A percentile compares a stretch with the other conserved stretches of the same genome.
phyloP scores from a whole-genome alignment of 2,113 vertebrate species.

The Dicaeum eximium region DNA sequence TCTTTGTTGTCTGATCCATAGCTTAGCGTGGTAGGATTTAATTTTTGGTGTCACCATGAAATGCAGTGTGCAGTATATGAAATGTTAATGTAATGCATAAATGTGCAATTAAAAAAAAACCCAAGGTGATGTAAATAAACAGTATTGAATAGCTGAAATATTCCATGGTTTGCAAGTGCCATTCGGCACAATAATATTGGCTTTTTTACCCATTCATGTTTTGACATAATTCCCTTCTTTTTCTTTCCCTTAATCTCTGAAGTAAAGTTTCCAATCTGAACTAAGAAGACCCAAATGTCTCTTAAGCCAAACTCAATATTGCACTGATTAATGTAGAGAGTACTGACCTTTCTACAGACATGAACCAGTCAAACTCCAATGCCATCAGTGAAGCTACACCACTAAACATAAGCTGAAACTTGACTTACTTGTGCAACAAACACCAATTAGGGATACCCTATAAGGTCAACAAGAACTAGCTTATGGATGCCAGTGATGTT shows the following conservation, averaged over 20 bases:
- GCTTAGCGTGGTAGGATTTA: conserved; percentile 40
- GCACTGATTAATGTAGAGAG: background rate
- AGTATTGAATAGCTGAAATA: background rate
- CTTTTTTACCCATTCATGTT: background rate
- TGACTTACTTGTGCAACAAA: background rate
- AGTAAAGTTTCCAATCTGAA: background rate
- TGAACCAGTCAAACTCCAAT: background rate
- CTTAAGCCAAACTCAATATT: background rate
- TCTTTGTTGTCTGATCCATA: conserved; percentile 2
- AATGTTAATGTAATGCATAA: conserved; percentile 64
- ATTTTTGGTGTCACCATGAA: conserved; percentile 63
- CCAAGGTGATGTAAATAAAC: conserved; percentile 19
- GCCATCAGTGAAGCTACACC: background rate
- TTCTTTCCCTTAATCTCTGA: background rate
- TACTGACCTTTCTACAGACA: background rate
- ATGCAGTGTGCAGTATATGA: conserved; percentile 38
- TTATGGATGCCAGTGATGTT: no score
- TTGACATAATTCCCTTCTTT: background rate
- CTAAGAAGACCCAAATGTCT: background rate
- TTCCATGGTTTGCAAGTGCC: background rate
- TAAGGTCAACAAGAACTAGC: background rate
- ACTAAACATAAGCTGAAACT: background rate
- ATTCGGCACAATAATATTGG: background rate
- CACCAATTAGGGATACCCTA: background rate
- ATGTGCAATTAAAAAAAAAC: conserved; percentile 40